phyloP scores from a whole-genome alignment of 2,888 invertebrate species.

The Neoitamus cyanurus region DNA sequence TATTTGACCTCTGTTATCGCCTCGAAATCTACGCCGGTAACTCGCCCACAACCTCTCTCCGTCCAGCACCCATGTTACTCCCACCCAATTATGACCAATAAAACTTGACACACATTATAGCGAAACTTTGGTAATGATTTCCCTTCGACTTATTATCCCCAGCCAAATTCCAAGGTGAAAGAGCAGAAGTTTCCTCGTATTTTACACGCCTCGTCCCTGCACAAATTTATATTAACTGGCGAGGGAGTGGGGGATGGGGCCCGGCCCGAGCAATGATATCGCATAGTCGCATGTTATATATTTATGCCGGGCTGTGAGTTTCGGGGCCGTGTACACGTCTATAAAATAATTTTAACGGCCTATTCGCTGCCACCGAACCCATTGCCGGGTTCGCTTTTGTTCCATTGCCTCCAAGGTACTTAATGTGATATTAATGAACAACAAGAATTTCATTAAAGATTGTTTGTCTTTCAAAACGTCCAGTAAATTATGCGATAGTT shows the following conservation, averaged over 20 bases:
- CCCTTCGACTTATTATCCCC: conserved; percentile 17
- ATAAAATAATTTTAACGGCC: conserved; percentile 46
- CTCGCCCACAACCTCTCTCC: background rate
- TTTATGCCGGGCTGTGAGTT: conserved; percentile 14
- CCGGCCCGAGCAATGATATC: background rate
- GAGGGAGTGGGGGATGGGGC: background rate
- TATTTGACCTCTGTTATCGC: background rate
- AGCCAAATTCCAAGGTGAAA: conserved; percentile 30
- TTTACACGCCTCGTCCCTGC: background rate
- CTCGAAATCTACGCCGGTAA: background rate
- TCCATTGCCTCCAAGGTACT: conserved; percentile 52
- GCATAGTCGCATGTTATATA: conserved; percentile 36
- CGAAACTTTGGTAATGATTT: conserved; percentile 35
- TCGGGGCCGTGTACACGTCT: conserved; percentile 34
- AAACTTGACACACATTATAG: conserved; percentile 37
- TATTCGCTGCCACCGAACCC: conserved; percentile 30
- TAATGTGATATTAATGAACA: conserved; percentile 77
- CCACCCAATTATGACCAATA: conserved; percentile 35
- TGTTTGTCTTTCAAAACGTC: conserved; percentile 73
- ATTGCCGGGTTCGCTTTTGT: background rate
- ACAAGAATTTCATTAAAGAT: conserved; percentile 76
- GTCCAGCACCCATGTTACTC: background rate
- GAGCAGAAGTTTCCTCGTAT: background rate
- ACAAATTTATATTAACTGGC: background rate
- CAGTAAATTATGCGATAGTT: conserved; percentile 69